A percentile compares a stretch with the other conserved stretches of the same genome.
phyloP scores from a whole-genome alignment of 2,797 vertebrate species.

The Oophaga sylvatica region DNA sequence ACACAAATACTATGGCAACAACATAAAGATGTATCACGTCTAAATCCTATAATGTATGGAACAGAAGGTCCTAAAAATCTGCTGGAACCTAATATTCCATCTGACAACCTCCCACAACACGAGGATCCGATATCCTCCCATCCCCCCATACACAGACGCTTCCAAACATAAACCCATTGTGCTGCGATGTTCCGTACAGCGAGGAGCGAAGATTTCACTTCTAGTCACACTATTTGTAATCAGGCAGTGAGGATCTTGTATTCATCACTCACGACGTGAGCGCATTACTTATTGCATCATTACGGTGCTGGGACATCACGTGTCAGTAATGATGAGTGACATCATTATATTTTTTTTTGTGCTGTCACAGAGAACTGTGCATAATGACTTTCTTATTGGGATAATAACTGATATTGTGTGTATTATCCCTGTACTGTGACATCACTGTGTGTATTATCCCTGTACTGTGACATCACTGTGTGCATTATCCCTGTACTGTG shows the following conservation, averaged over 20 bases:
- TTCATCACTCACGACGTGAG: neutral
- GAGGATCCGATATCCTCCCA: conserved; percentile 6
- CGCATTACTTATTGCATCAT: too few species aligned
- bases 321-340: too few species aligned
- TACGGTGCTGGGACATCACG: too few species aligned
- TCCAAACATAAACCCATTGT: neutral
- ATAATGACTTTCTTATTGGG: too few species aligned
- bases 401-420: too few species aligned
- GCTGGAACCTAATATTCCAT: neutral
- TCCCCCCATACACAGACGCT: conserved; percentile 15
- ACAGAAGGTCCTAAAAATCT: conserved; percentile 24
- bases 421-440: too few species aligned
- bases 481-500: too few species aligned
- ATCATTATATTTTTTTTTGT: too few species aligned
- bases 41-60: neutral
- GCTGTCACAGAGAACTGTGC: too few species aligned
- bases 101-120: neutral
- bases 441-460: too few species aligned
- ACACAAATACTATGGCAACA: conserved; percentile 13
- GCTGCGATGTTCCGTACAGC: neutral
- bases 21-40: conserved; percentile 16
- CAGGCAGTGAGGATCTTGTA: neutral
- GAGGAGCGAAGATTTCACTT: conserved; percentile 1
- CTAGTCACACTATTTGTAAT: neutral
- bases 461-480: too few species aligned